These are phyloP conservation scores for Margarornis squamiger DNA, from an alignment of 2,797 vertebrate genomes.

Conservation along the genomic window DNA sequence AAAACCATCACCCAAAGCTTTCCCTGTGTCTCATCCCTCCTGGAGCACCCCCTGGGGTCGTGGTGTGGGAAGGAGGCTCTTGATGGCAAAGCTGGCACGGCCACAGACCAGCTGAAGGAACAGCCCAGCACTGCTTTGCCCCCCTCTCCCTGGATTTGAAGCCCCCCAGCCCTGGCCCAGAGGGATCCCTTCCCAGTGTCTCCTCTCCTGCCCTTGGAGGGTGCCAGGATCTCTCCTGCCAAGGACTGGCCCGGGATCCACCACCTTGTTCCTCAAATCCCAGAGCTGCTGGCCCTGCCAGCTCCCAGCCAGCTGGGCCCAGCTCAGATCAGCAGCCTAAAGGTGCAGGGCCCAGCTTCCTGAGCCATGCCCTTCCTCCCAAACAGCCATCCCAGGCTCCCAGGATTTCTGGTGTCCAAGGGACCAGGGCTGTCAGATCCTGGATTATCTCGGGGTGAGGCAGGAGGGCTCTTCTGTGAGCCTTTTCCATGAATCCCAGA, in stretches of 20 bases:
- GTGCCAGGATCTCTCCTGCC: slow-evolving; percentile 42
- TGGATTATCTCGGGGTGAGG: neutral
- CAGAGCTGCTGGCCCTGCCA: neutral
- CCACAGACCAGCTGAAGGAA: neutral
- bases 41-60: rapidly evolving
- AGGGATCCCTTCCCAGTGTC: slow-evolving; percentile 22
- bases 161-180: neutral
- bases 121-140: neutral
- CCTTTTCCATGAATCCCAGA: neutral
- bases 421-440: neutral
- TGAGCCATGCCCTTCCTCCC: slow-evolving; percentile 31
- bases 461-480: neutral
- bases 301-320: neutral
- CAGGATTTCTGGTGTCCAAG: slow-evolving; percentile 9
- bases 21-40: neutral
- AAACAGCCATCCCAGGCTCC: neutral
- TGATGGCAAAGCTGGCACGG: neutral
- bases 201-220: slow-evolving; percentile 47
- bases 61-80: neutral
- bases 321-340: too few species aligned
- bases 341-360: neutral
- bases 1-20: neutral
- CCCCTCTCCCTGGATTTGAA: neutral
- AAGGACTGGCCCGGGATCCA: slow-evolving; percentile 37
- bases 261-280: slow-evolving; percentile 15